phyloP scores from a whole-genome alignment of 2,888 invertebrate species.

The Nomada ruficornis region DNA sequence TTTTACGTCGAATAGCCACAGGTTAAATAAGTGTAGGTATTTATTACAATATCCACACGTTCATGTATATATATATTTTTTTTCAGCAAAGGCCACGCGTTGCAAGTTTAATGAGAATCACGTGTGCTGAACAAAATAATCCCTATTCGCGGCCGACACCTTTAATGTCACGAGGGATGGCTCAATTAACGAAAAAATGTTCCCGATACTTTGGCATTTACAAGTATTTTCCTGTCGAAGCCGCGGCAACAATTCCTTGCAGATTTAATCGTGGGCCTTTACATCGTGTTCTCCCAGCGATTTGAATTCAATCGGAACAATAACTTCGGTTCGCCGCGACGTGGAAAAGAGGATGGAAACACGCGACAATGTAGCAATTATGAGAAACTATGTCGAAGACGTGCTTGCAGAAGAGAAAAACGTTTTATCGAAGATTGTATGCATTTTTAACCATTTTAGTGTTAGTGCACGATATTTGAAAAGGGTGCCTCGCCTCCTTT shows the following conservation, averaged over 20 bases:
- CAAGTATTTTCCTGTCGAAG: slow-evolving; percentile 6
- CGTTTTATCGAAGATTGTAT: too few species aligned
- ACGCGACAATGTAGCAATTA: neutral
- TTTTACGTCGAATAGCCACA: neutral
- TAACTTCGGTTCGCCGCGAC: neutral
- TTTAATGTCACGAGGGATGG: neutral
- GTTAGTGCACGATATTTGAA: too few species aligned
- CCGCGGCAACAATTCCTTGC: neutral
- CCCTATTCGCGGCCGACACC: neutral
- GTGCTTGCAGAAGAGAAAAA: too few species aligned
- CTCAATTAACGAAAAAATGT: slow-evolving; percentile 1
- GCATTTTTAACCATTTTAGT: too few species aligned
- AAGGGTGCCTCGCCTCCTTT: too few species aligned
- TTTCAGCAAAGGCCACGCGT: too few species aligned
- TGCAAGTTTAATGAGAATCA: neutral
- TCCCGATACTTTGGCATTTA: neutral
- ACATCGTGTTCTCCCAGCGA: neutral
- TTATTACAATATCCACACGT: neutral
- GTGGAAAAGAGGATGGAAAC: neutral
- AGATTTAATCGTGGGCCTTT: slow-evolving; percentile 4
- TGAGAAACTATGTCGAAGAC: neutral
- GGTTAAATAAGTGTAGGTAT: neutral
- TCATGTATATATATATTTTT: neutral
- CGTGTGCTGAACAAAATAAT: neutral
- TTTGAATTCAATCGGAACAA: slow-evolving; percentile 28